Conservation (phyloP, 2,888 invertebrate species). For the Nebria brevicollis region DNA sequence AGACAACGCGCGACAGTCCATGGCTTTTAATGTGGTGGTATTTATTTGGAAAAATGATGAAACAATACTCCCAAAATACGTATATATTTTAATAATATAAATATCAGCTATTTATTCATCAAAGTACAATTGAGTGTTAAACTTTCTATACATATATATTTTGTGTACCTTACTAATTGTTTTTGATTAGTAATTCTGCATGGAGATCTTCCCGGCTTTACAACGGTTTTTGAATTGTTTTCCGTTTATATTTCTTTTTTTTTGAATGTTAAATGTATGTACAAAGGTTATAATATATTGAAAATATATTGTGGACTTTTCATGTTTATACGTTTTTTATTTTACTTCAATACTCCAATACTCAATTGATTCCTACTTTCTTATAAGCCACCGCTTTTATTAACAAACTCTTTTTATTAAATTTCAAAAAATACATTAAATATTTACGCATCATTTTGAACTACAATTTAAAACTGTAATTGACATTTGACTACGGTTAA, state of each 20-base stretch:
- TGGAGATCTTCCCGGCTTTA: conserved; percentile 30
- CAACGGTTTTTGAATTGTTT: conserved; percentile 16
- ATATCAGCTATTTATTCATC: conserved; percentile 26
- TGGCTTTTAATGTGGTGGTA: conserved; percentile 36
- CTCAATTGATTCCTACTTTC: too few relatives aligned
- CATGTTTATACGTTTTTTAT: conserved; percentile 43
- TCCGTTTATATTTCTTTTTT: conserved; percentile 22
- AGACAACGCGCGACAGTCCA: conserved; percentile 20
- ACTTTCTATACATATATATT: conserved; percentile 22
- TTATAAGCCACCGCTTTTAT: too few relatives aligned
- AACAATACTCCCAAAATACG: background rate
- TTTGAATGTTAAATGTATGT: conserved; percentile 37
- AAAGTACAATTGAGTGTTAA: conserved; percentile 4
- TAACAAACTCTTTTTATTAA: too few relatives aligned
- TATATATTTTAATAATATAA: conserved; percentile 41
- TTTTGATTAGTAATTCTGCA: conserved; percentile 19
- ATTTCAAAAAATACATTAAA: too few relatives aligned
- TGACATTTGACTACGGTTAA: too few relatives aligned
- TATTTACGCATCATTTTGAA: too few relatives aligned
- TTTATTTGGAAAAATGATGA: conserved; percentile 16
- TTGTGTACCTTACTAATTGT: conserved; percentile 21
- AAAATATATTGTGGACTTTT: conserved; percentile 42
- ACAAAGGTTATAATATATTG: conserved; percentile 42
- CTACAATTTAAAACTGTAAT: too few relatives aligned
- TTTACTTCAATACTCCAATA: background rate